A percentile compares a stretch with the other conserved stretches of the same genome.
Evolutionary conservation across 2,113 vertebrate genomes (phyloP).

Genomic region (Rallus limicola): DNA sequence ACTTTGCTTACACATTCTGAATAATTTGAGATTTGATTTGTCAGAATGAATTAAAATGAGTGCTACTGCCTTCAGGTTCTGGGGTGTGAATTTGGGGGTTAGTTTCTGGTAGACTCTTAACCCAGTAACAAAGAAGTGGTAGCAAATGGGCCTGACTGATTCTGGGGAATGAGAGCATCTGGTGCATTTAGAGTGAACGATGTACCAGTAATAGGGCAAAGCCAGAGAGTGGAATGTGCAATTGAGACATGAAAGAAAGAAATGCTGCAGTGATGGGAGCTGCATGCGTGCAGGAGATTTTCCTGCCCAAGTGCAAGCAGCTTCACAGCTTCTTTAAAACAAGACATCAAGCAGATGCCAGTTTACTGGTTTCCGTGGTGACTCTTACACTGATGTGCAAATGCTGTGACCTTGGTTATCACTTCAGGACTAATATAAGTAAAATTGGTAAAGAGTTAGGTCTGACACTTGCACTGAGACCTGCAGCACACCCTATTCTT

Average conservation of each 20-base stretch:
- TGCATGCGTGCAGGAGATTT: not conserved
- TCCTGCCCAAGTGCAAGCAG: not conserved
- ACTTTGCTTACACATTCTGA: not conserved
- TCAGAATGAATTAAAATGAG: not conserved
- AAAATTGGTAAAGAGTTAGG: not conserved
- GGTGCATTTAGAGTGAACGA: not conserved
- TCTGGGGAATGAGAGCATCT: not conserved
- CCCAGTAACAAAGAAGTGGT: not conserved
- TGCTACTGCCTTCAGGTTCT: not conserved
- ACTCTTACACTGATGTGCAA: constrained; percentile 1
- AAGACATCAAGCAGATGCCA: constrained; percentile 16
- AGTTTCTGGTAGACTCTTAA: not conserved
- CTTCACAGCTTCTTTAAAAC: not conserved
- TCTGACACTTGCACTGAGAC: not conserved
- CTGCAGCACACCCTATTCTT: not conserved
- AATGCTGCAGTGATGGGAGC: not conserved
- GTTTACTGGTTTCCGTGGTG: constrained; percentile 42
- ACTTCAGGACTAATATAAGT: not conserved
- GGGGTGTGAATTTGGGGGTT: not conserved
- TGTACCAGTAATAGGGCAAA: not conserved
- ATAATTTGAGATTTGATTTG: not conserved
- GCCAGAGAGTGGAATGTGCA: not conserved
- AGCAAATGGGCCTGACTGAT: not conserved
- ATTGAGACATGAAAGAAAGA: not conserved
- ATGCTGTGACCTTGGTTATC: constrained; percentile 47